Conservation (phyloP, 2,113 vertebrate genomes). For the Zosterops pallidus region DNA sequence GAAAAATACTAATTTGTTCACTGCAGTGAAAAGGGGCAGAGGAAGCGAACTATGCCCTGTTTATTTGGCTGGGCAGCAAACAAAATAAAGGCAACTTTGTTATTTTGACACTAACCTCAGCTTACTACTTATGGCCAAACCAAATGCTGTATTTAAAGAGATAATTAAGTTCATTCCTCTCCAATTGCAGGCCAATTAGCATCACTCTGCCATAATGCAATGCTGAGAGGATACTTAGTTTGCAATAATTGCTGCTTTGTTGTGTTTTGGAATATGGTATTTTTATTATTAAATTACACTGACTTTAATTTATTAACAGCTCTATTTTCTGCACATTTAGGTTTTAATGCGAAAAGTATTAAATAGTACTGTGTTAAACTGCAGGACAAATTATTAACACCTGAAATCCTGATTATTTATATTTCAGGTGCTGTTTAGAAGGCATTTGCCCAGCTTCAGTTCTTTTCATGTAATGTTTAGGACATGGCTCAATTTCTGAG, state of each 20-base stretch:
- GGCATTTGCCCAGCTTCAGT: background rate
- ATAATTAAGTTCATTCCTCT: background rate
- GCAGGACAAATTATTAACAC: background rate
- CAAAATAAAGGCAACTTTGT: background rate
- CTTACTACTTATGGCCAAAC: background rate
- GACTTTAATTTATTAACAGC: background rate
- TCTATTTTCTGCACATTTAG: background rate
- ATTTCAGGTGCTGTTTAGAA: background rate
- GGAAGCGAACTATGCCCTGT: background rate
- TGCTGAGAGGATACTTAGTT: background rate
- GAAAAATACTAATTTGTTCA: background rate
- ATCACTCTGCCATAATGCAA: background rate
- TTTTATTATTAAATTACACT: background rate
- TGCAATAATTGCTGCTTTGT: background rate
- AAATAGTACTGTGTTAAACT: background rate
- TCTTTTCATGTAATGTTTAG: background rate
- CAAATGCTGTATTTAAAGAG: background rate
- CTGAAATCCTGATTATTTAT: background rate
- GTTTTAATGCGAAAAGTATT: background rate
- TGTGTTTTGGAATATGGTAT: background rate
- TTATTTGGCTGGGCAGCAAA: background rate
- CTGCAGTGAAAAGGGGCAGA: background rate
- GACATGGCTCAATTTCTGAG: background rate
- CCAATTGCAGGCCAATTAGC: background rate
- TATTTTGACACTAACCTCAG: background rate